Conservation (phyloP, 2,797 vertebrate genomes). For the Sebastes elongatus region DNA sequence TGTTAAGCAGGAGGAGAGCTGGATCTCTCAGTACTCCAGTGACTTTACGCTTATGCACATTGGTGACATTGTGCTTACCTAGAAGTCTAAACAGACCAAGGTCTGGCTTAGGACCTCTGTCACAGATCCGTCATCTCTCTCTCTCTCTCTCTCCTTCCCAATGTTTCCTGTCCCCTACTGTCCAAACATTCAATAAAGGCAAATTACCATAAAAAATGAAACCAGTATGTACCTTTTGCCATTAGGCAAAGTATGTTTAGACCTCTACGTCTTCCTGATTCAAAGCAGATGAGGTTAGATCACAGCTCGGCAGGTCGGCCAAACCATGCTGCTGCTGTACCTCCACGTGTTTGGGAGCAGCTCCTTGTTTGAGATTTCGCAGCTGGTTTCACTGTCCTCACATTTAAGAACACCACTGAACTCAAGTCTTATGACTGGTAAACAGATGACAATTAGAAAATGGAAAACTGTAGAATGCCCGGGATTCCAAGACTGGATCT, state of each 20-base stretch:
- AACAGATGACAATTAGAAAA: not conserved
- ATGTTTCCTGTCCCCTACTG: not conserved
- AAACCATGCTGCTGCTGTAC: not conserved
- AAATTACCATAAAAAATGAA: not conserved
- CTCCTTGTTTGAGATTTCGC: not conserved
- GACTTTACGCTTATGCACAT: not conserved
- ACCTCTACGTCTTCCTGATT: not conserved
- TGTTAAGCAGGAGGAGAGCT: not conserved
- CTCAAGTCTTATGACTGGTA: not conserved
- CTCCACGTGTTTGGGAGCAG: not conserved
- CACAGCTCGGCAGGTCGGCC: not conserved
- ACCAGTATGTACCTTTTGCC: not conserved
- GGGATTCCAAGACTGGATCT: not conserved
- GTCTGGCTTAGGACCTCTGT: not conserved
- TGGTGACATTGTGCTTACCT: not conserved
- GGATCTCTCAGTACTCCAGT: not conserved
- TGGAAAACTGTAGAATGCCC: not conserved
- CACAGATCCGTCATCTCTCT: not conserved
- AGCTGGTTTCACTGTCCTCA: not conserved
- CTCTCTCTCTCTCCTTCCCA: not conserved
- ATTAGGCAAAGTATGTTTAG: not conserved
- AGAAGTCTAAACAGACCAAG: not conserved
- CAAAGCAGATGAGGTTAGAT: not conserved
- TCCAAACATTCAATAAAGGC: conserved; percentile 7
- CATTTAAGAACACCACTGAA: not conserved